Evolutionary conservation across 1,140 invertebrate species (phyloP), one percentile per base, ranked within the genome.

Genomic region (Sarcophaga bullata): DNA sequence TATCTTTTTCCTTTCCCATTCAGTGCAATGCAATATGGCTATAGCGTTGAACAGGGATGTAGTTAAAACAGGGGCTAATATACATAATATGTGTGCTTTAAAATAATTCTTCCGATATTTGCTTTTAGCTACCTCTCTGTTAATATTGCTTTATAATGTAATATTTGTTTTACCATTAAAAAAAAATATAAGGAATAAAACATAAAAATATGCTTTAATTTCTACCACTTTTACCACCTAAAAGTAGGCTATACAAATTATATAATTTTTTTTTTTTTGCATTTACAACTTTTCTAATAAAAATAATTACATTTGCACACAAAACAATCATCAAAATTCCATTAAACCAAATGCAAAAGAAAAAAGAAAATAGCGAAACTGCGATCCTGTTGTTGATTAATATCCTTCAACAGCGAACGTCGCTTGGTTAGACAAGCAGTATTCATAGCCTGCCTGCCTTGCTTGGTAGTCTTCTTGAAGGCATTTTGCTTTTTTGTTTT

Each of bases 181-280:
- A n/a, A 8, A 9, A 19, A n/a, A n/a, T n/a, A n/a, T n/a, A n/a
- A 19, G 19, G 19, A 68, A 8, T 19, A 68, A 9, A 68, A 9
- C 50, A 52, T 13, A 68, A 68, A 68, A 68, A 19, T 68, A 25
- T 68, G 62, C 62, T 68, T 68, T 68, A 17, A 68, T 68, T 68
- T 25, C 19, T 25, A 68, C 62, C 62, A 68, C 62, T 68, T 68
- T 68, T 68, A 68, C 62, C 62, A 68, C 62, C 62, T 68, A 68
- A 68, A 68, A 68, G 62, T 68, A 68, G 62, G 62, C 62, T 68
- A 68, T 68, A 68, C 17, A 68, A 68, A 68, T 68, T 5, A n/a
- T n/a, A n/a, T n/a, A 1, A 37, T 37, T 37, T 37, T 37, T 37
- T 37, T 37, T 37, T 37, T 37, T n/a, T n/a, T n/a, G n/a, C n/a